Conservation (phyloP, 2,888 invertebrate species). For the Punctoribates punctum region DNA sequence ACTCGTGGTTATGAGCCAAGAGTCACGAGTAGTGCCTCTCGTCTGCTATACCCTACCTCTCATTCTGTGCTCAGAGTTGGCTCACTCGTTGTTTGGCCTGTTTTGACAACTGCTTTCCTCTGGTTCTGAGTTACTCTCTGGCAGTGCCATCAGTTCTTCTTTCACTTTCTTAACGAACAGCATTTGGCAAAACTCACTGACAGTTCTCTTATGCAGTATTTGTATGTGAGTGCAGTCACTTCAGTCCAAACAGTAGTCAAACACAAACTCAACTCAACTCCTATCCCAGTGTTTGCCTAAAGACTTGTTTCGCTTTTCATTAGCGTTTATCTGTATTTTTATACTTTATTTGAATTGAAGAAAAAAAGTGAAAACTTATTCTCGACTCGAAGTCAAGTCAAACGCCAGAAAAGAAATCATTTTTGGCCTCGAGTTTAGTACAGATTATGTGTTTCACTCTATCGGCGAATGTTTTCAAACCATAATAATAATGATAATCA, state of each 20-base stretch:
- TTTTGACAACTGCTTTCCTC: constrained; percentile 28
- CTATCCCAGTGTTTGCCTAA: constrained; percentile 17
- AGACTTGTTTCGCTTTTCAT: constrained; percentile 4
- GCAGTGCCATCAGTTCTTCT: neutral
- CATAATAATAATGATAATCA: constrained; percentile 10
- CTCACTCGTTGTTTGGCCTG: constrained; percentile 23
- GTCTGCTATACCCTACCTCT: neutral
- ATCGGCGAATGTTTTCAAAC: constrained; percentile 12
- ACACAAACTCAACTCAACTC: neutral
- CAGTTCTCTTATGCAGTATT: neutral
- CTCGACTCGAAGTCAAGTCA: neutral
- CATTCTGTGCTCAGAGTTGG: neutral
- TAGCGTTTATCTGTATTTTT: constrained; percentile 5
- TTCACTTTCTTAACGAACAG: neutral
- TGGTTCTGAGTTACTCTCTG: neutral
- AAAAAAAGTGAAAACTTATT: neutral
- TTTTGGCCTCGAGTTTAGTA: neutral
- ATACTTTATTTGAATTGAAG: constrained; percentile 9
- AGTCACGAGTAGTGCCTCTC: constrained; percentile 24
- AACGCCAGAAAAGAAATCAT: neutral
- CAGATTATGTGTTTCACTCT: neutral
- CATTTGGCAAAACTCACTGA: neutral
- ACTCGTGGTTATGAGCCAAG: constrained; percentile 18
- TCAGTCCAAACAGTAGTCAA: constrained; percentile 17
- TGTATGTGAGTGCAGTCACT: constrained; percentile 14